phyloP scores from a whole-genome alignment of 2,797 vertebrate genomes.

The Pelodytes ibericus region DNA sequence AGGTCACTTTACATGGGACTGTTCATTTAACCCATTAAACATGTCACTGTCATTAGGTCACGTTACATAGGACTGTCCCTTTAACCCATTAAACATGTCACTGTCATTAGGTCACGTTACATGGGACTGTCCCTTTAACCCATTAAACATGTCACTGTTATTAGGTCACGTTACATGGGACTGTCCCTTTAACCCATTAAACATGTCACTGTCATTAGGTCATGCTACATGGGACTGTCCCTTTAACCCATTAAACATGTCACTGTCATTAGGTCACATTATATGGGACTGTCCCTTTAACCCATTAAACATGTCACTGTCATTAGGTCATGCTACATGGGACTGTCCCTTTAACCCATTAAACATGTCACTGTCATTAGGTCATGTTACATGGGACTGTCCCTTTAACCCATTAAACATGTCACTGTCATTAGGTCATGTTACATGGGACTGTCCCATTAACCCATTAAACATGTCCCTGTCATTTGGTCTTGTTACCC shows the following conservation, averaged over 20 bases:
- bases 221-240: neutral
- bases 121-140: neutral
- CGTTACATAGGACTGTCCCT: neutral
- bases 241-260: conserved; percentile 3
- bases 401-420: neutral
- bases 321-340: neutral
- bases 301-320: conserved; percentile 8
- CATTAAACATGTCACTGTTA: neutral
- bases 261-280: neutral
- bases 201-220: conserved; percentile 1
- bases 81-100: neutral
- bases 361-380: neutral
- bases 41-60: neutral
- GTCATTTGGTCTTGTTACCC: neutral
- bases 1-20: neutral
- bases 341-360: neutral
- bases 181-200: conserved; percentile 4
- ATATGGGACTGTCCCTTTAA: neutral
- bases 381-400: neutral
- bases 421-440: neutral
- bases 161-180: neutral
- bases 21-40: neutral
- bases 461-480: neutral
- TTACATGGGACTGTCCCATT: neutral
- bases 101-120: conserved; percentile 13